phyloP scores from a whole-genome alignment of 2,888 invertebrate genomes.

The Drosophila quinaria region DNA sequence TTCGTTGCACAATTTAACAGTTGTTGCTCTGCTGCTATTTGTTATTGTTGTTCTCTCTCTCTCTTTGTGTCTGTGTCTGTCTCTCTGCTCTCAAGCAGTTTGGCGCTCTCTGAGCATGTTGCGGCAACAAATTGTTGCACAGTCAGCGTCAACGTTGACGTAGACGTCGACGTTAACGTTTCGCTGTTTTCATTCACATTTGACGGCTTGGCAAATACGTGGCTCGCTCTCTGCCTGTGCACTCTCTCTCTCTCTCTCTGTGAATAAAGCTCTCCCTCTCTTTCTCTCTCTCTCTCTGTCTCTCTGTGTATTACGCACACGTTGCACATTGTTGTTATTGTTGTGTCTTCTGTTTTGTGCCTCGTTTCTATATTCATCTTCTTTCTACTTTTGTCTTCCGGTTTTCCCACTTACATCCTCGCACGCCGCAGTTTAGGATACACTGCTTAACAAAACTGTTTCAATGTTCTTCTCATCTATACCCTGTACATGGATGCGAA shows the following conservation, averaged over 20 bases:
- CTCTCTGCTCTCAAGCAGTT: conserved; percentile 5
- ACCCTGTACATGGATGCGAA: neutral
- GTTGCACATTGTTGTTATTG: conserved; percentile 54
- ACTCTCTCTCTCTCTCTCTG: conserved; percentile 18
- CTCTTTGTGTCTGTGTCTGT: neutral
- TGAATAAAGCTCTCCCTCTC: neutral
- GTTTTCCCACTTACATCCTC: conserved; percentile 33
- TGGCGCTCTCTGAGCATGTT: conserved; percentile 33
- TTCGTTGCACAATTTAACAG: conserved; percentile 39
- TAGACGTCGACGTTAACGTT: conserved; percentile 18
- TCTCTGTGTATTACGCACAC: conserved; percentile 24
- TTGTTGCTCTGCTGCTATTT: conserved; percentile 33
- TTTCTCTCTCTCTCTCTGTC: conserved; percentile 7
- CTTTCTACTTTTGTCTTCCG: conserved; percentile 34
- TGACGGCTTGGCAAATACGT: conserved; percentile 31
- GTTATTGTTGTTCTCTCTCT: conserved; percentile 18
- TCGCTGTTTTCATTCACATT: conserved; percentile 63
- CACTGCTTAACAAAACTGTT: conserved; percentile 4
- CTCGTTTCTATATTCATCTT: conserved; percentile 13
- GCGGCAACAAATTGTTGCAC: conserved; percentile 79
- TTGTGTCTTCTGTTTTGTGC: conserved; percentile 31
- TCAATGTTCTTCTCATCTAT: neutral
- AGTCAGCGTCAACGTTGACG: conserved; percentile 41
- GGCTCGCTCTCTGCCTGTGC: conserved; percentile 10
- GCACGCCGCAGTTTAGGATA: neutral